These are phyloP conservation scores for Drosophila merina DNA, from an alignment of 2,888 invertebrate genomes.

Conservation along the genomic window DNA sequence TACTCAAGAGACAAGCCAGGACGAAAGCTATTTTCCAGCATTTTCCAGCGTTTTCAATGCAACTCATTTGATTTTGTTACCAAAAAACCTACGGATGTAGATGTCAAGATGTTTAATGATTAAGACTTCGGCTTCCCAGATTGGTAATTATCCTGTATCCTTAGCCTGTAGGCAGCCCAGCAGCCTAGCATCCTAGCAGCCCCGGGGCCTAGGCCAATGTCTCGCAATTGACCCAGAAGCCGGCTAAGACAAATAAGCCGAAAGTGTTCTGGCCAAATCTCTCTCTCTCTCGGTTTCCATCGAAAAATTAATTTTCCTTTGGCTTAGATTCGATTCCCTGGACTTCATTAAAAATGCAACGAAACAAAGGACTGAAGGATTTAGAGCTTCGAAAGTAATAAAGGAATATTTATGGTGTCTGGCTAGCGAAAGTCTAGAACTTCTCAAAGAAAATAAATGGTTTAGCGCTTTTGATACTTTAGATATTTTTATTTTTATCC, in stretches of 20 bases:
- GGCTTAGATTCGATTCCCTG: constrained; percentile 65
- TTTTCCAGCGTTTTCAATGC: neutral
- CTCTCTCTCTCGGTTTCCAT: neutral
- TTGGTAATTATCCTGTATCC: neutral
- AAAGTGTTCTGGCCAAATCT: constrained; percentile 9
- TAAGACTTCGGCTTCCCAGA: no score
- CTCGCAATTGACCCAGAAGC: constrained; percentile 31
- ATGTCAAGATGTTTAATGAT: no score
- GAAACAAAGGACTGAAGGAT: constrained; percentile 24
- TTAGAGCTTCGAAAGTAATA: constrained; percentile 60
- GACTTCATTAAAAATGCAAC: constrained; percentile 56
- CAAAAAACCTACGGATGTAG: no score
- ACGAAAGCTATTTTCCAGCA: neutral
- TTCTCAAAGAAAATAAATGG: neutral
- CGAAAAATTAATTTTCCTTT: constrained; percentile 47
- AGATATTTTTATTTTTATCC: no score
- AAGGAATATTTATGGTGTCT: constrained; percentile 73
- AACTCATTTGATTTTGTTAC: neutral
- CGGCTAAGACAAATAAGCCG: constrained; percentile 24
- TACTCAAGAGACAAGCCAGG: constrained; percentile 19
- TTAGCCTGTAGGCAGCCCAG: no score
- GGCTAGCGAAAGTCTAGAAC: neutral
- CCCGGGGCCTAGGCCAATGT: constrained; percentile 1
- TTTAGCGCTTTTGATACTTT: no score
- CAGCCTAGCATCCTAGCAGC: no score